Percentiles rank a stretch among this genome's conserved stretches.
Evolutionary conservation across 2,888 invertebrate species (phyloP).

Genomic region (Hydrotaea cyrtoneurina): DNA sequence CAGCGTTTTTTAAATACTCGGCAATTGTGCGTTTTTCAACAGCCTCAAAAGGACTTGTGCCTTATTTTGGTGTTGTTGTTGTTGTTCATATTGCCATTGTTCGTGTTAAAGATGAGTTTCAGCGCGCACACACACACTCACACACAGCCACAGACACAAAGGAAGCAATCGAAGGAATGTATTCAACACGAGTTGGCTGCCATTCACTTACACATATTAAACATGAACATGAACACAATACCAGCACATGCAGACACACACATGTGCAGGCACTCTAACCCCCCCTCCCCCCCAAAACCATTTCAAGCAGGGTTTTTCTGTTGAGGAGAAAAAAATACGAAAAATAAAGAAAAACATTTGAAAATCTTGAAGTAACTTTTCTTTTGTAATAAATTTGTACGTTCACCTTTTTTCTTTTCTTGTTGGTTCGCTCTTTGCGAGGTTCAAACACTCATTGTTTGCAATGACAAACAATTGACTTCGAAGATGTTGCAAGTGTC

Average conservation of each 20-base stretch:
- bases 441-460: not conserved
- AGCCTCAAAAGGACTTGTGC: not conserved
- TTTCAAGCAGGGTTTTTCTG: no score
- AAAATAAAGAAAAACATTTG: not conserved
- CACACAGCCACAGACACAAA: not conserved
- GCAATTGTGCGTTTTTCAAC: not conserved
- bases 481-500: not conserved
- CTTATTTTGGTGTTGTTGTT: not conserved
- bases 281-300: no score
- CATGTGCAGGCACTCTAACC: not conserved
- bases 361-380: not conserved
- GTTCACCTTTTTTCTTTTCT: not conserved
- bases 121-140: not conserved
- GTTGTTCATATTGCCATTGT: not conserved
- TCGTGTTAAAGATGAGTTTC: not conserved
- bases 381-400: conserved; percentile 7
- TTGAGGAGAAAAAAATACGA: no score
- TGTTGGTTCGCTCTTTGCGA: no score
- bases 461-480: not conserved
- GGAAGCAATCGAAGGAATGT: not conserved
- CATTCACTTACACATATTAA: not conserved
- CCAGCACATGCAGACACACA: not conserved
- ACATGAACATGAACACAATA: not conserved
- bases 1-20: not conserved
- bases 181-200: not conserved